A percentile compares a stretch with the other conserved stretches of the same genome.
phyloP scores from a whole-genome alignment of 2,888 invertebrate genomes.

The Caradrina kadenii region DNA sequence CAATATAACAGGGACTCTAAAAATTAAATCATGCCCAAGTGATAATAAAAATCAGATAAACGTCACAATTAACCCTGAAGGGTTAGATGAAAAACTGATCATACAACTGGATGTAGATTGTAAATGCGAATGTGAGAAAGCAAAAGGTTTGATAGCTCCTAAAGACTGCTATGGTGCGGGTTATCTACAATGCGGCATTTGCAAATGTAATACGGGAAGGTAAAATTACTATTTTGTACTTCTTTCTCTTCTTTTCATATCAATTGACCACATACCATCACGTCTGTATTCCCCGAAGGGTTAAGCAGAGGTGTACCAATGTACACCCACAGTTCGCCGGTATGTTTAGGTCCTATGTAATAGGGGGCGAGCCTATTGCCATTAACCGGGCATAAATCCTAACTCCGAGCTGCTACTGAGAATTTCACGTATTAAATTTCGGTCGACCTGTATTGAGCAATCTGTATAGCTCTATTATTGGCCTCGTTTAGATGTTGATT shows the following conservation, averaged over 20 bases:
- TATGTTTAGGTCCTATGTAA: too few species aligned
- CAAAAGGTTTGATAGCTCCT: conserved; percentile 71
- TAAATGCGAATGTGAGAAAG: conserved; percentile 93
- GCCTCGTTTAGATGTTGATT: too few species aligned
- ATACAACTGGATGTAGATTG: conserved; percentile 93
- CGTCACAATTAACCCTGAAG: conserved; percentile 87
- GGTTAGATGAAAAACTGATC: conserved; percentile 92
- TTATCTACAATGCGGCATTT: conserved; percentile 91
- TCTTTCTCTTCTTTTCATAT: not conserved
- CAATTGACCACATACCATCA: too few species aligned
- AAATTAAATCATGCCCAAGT: conserved; percentile 69
- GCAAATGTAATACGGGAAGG: conserved; percentile 88
- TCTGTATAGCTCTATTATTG: too few species aligned
- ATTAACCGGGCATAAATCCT: too few species aligned
- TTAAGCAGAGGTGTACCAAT: too few species aligned
- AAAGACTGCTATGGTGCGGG: conserved; percentile 83
- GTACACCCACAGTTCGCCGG: too few species aligned
- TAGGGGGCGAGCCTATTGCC: too few species aligned
- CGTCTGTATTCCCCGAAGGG: too few species aligned
- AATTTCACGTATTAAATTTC: too few species aligned
- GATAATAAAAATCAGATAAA: conserved; percentile 13
- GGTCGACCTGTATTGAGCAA: too few species aligned
- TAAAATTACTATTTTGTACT: conserved; percentile 53
- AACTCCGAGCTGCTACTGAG: too few species aligned
- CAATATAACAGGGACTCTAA: conserved; percentile 69